Evolutionary conservation across 1,140 invertebrate species (phyloP), one percentile per base, ranked within the genome.

Genomic region (Dryas iulia): DNA sequence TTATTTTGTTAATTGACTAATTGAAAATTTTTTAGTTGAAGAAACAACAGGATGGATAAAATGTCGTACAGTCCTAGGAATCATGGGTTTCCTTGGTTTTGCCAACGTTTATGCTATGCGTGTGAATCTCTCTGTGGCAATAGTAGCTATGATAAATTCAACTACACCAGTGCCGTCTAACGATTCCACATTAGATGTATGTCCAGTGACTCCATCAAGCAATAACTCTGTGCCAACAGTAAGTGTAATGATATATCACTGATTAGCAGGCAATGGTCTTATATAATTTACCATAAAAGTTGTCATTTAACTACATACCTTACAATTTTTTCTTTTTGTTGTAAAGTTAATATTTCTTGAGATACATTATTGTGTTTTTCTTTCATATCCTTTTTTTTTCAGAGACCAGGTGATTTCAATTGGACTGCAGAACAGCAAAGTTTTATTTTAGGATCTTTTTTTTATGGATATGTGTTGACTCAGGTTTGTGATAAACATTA

Each of bases 91-190:
- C 92, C 86, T 96, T 70, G 94, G 96, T 58, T 95, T 98, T 80
- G 95, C 96, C 21, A 94, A 97, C 76, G 96, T 98, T 1, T 98
- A 98, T 88, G 96, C 97, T 0, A 96, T 98, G 95, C 92, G 98
- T 69, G 97, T 98, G 0, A 98, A 98, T 89, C 91, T 99, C 24
- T 98, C 97, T 3, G 96, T 99, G 10, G 98, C 97, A 5, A 98
- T 98, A 83, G 97, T 99, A 10, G 97, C 97, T 4, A 99, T 99
- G 98, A 95, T 96, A 1, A 98, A 98, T 76, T 94, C 95, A 63
- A 95, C 96, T 21, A 93, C 93, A 1, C 93, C 95, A 52, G 88
- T 94, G 14, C 91, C 93, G 63, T 83, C 92, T 66, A 82, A 91
- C 57, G 92, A 93, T 52, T 92, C 93, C 35, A 92, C 93, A 2